phyloP scores from a whole-genome alignment of 1,140 invertebrate genomes.

The Caenorhabditis brenneri region DNA sequence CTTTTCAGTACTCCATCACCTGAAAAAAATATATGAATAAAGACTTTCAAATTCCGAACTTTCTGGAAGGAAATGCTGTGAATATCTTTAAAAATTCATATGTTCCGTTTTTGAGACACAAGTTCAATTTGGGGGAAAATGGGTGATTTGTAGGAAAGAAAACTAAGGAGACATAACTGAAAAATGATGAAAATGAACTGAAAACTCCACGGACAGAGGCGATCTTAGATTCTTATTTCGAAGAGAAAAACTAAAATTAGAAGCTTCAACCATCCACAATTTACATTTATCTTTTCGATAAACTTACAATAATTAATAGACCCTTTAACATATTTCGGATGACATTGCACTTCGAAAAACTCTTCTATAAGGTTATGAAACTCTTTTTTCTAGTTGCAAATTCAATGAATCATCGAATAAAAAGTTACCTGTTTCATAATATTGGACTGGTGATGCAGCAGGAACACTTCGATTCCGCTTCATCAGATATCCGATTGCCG shows the following conservation, averaged over 20 bases:
- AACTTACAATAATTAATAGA: slow-evolving; percentile 27
- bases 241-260: background rate
- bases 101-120: background rate
- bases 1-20: slow-evolving; percentile 33
- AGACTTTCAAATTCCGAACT: too few species aligned
- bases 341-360: slow-evolving; percentile 40
- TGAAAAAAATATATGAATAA: background rate
- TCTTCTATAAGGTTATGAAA: slow-evolving; percentile 27
- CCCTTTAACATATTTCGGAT: slow-evolving; percentile 35
- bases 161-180: background rate
- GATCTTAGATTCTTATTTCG: background rate
- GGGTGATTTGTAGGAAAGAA: background rate
- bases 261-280: background rate
- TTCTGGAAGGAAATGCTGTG: background rate
- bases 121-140: background rate
- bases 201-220: background rate
- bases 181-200: background rate
- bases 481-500: slow-evolving; percentile 68
- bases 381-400: too few species aligned
- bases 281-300: background rate
- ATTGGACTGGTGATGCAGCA: slow-evolving; percentile 43
- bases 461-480: slow-evolving; percentile 61
- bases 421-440: slow-evolving; percentile 48
- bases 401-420: background rate
- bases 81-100: background rate